Evolutionary conservation across 2,888 invertebrate species (phyloP), one percentile per base, ranked within the genome.

Genomic region (Taphrorychus bicolor): DNA sequence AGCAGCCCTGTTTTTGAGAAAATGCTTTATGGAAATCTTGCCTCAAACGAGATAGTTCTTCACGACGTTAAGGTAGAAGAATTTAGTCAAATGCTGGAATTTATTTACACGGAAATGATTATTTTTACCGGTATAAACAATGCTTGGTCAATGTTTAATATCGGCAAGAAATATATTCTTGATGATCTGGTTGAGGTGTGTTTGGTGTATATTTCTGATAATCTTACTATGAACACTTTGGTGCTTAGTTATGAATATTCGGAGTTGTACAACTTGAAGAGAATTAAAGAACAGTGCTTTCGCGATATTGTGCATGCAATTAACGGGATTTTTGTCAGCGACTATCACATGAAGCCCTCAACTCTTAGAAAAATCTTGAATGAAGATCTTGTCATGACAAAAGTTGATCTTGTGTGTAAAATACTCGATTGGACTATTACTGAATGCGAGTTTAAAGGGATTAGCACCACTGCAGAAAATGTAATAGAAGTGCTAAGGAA

Each of bases 1-100:
- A 86, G 86, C 73, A 89, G 89, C 77, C 89, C 89, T 5, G 89
- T 89, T 32, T 89, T 90, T 82, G 88, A 89, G 80, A 88, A 87
- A 21, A 88, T 89, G 88, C 85, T 89, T 70, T 89, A 85, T 80
- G 89, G 90, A 0, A 85, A 87, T 11, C 75, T 89, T 74, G 85
- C 87, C 5, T 82, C 84, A 71, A 85, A 87, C 65, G 76, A 79
- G 63, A 85, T 88, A 66, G 76, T 79, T 54, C 83, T 89, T 65
- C 84, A 85, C 64, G 89, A 89, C 76, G 86, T 89, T 66, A 84
- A 86, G 73, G 84, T 87, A 21, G 84, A 84, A 59, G 85, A 86
- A 71, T 89, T 90, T 80, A 85, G 86, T 76, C 82, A 86, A 67
- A 79, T 88, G 72, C 79, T 89, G 0, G 85, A 87, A 74, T 89